Base-by-base conservation (phyloP, 2,888 invertebrate genomes). In the Drosophila fungiperda region DNA sequence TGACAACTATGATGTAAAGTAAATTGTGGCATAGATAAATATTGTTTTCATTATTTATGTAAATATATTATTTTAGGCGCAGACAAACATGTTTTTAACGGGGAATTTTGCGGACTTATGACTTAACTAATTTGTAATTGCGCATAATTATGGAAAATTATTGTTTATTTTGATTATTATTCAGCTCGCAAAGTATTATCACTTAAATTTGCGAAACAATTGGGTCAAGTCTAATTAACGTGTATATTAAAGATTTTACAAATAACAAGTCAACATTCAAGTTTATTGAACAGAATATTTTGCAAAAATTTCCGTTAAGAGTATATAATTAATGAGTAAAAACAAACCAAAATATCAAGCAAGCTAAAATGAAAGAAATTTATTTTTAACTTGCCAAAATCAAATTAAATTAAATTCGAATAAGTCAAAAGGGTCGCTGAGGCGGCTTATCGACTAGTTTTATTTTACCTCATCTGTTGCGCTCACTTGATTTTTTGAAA, bases 1-100 rank as follows among this genome's bases (percentile, higher is more conserved):
- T 48, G 62, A 57, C 52, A 49, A 53, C 26, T 29, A 7, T 33
- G 29, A 42, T 71, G 57, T 65, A 57, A 66, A 54, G 61, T 67
- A 33, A 59, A 62, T 50, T 59, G n/a, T 38, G 32, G 6, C 38
- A 33, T 6, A 49, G 4, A 75, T 32, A 75, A 57, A 57, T 68
- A 49, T 54, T 48, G 29, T 68, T 68, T 29, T 9, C 29, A 38
- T 55, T 40, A n/a, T 40, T 26, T 12, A 20, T 40, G n/a, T 38
- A 33, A 26, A 59, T 38, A 55, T 26, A 59, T 48, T 48, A 17
- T 48, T 20, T n/a, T n/a, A 1, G 33, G 12, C 7, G n/a, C 11
- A 48, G 33, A 29, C 20, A 67, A 54, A 68, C 33, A 26, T 15
- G 45, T 67, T 67, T 33, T 60, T 1, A 26, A 9, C 0, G 9